phyloP scores from a whole-genome alignment of 2,797 vertebrate species.

The Lutra lutra region DNA sequence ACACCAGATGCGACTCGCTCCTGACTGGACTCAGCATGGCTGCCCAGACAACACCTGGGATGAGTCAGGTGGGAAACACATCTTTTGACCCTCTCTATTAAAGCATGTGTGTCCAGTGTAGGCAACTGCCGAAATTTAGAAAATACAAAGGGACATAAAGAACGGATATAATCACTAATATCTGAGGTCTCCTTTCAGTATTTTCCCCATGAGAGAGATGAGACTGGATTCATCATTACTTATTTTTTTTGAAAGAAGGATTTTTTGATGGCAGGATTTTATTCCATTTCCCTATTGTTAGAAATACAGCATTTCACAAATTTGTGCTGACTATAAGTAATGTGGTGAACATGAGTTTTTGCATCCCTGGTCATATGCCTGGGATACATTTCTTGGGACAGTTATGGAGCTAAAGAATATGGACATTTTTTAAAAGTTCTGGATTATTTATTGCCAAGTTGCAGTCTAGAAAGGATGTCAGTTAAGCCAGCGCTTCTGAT shows the following conservation, averaged over 20 bases:
- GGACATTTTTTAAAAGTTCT: background rate
- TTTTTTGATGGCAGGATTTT: background rate
- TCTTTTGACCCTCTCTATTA: background rate
- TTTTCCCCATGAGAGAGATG: background rate
- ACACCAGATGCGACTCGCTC: fast-evolving
- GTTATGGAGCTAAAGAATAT: background rate
- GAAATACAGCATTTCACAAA: background rate
- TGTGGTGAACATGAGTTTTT: background rate
- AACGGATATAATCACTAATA: background rate
- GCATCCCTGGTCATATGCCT: background rate
- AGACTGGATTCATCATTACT: background rate
- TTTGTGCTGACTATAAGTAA: background rate
- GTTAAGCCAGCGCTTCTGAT: background rate
- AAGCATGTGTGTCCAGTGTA: background rate
- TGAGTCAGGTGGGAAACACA: background rate
- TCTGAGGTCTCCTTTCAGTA: background rate
- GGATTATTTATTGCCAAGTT: background rate
- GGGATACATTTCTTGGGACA: background rate
- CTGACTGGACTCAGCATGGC: fast-evolving
- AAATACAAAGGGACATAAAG: background rate
- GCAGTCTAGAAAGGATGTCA: background rate
- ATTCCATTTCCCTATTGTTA: background rate
- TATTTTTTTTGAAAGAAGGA: background rate
- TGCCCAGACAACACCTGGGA: too few relatives aligned
- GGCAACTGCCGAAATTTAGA: background rate